Evolutionary conservation across 2,888 invertebrate genomes (phyloP), one percentile per base, ranked within the genome.

Genomic region (Ceramica pisi): DNA sequence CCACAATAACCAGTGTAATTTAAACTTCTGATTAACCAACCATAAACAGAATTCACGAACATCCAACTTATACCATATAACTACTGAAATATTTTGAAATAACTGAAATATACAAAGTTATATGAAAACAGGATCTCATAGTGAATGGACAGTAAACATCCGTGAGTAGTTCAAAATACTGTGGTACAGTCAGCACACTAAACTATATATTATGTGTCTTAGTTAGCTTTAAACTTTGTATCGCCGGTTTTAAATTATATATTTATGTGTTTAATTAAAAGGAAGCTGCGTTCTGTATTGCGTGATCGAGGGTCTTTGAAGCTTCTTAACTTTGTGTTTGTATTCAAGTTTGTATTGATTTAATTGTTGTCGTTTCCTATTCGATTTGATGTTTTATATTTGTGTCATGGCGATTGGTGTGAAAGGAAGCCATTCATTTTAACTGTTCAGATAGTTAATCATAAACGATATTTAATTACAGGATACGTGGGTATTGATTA

Each of bases 121-220:
- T 79, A 79, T 80, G 84, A 84, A 86, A 89, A 88, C 87, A 86
- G 86, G 86, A 88, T 88, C 82, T 86, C 75, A 67, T 61, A 64
- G 67, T 67, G 87, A 86, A 86, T 84, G 84, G 85, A 82, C 87
- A 83, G 86, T 88, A 88, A 88, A 89, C 87, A 89, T 85, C 82
- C 80, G 77, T 46, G n/a, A 78, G 72, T 64, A 84, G 80, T 87
- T 87, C 82, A 84, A 85, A 87, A 86, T 83, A 84, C 82, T 81
- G 76, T 56, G 53, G 77, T 84, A 82, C 82, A 82, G 77, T 81
- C 81, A n/a, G 56, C 51, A 66, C 23, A 31, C 80, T 82, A 82
- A 82, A 83, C 79, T 77, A 72, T 71, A 75, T 74, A 67, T 75
- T 68, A 75, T 71, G 67, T 63, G 10, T 67, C 41, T 82, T 60